phyloP scores from a whole-genome alignment of 1,140 invertebrate species.

The Scaptomyza montana region DNA sequence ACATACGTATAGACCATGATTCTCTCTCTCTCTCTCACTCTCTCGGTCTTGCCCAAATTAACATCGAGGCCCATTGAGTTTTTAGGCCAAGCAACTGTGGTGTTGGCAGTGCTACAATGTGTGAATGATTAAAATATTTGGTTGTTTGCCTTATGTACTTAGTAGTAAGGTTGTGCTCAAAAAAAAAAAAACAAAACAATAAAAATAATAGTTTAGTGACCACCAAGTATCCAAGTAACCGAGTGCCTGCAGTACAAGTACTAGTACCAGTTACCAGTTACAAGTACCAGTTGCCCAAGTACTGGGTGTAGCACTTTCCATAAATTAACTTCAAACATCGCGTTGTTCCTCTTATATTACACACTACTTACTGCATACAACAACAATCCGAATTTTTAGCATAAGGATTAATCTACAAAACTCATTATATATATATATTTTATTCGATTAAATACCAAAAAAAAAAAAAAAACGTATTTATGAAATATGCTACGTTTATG shows the following conservation, averaged over 20 bases:
- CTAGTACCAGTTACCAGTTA: constrained; percentile 23
- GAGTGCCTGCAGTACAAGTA: constrained; percentile 22
- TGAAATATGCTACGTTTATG: constrained; percentile 64
- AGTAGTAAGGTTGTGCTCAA: constrained; percentile 61
- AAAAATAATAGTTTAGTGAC: constrained; percentile 50
- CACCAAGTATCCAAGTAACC: constrained; percentile 32
- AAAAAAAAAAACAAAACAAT: constrained; percentile 35
- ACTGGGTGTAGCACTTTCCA: constrained; percentile 48
- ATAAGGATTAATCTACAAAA: constrained; percentile 38
- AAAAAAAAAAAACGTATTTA: constrained; percentile 37
- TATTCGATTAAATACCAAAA: constrained; percentile 24
- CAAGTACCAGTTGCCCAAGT: constrained; percentile 17
- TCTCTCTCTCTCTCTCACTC: constrained; percentile 35
- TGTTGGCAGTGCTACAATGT: constrained; percentile 65
- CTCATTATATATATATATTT: constrained; percentile 6
- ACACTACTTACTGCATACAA: constrained; percentile 32
- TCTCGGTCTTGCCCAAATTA: constrained; percentile 39
- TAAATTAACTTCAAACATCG: constrained; percentile 25
- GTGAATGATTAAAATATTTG: constrained; percentile 71
- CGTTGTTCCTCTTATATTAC: constrained; percentile 25
- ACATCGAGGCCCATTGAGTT: constrained; percentile 64
- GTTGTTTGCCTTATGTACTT: constrained; percentile 63
- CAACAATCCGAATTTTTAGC: constrained; percentile 48
- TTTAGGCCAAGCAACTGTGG: constrained; percentile 64
- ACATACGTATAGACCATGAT: constrained; percentile 56